A percentile compares a stretch with the other conserved stretches of the same genome.
phyloP scores from a whole-genome alignment of 2,113 vertebrate genomes.

The Lates calcarifer region DNA sequence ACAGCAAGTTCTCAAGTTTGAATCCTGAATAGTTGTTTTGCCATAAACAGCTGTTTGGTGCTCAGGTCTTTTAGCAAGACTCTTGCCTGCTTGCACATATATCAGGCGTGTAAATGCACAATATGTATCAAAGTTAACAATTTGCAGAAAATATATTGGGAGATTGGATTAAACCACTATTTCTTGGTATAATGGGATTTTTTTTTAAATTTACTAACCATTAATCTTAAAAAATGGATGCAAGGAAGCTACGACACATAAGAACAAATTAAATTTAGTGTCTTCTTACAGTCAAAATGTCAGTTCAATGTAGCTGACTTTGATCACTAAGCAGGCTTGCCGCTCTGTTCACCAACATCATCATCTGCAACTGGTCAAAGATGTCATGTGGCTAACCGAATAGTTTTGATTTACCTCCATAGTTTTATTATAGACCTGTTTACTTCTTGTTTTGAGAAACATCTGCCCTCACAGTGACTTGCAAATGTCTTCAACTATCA shows the following conservation, averaged over 20 bases:
- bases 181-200: too few relatives aligned
- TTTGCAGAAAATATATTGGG: not conserved
- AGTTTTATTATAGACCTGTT: slow-evolving; percentile 51
- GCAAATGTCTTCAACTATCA: not conserved
- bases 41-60: slow-evolving; percentile 12
- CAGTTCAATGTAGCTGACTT: slow-evolving; percentile 5
- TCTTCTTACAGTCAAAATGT: slow-evolving; percentile 13
- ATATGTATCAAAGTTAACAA: not conserved
- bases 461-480: slow-evolving; percentile 26
- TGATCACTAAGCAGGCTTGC: slow-evolving; percentile 8
- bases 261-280: slow-evolving; percentile 6
- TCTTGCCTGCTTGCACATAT: not conserved
- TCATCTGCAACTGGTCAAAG: slow-evolving; percentile 38
- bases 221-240: not conserved
- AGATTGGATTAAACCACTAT: not conserved
- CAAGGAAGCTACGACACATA: not conserved
- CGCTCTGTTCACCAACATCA: slow-evolving; percentile 16
- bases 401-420: slow-evolving; percentile 37
- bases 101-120: not conserved
- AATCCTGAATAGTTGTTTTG: slow-evolving; percentile 14
- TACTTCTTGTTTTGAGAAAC: slow-evolving; percentile 31
- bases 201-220: not conserved
- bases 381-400: slow-evolving; percentile 27
- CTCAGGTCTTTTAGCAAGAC: not conserved
- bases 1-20: slow-evolving; percentile 27